These are phyloP conservation scores for Zoanthus solanderi DNA, from an alignment of 92 coral and sea anemone species.

Conservation along the genomic window DNA sequence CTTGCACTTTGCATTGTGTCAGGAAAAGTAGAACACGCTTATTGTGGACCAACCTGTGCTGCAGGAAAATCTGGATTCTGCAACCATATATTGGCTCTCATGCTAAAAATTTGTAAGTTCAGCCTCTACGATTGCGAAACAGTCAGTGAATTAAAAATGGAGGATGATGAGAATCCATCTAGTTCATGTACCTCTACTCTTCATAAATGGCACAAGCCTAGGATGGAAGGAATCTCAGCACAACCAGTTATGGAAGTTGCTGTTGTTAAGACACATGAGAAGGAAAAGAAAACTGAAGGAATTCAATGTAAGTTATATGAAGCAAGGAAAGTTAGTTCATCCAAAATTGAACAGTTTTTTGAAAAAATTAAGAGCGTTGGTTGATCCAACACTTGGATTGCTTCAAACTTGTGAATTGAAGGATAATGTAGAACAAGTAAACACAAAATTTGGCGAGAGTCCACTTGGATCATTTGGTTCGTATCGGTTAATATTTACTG, in stretches of 20 bases:
- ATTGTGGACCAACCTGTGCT: conserved; percentile 47
- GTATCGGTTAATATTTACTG: conserved; percentile 52
- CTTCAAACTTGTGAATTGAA: conserved; percentile 58
- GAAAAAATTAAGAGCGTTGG: conserved; percentile 48
- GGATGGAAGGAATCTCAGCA: conserved; percentile 27
- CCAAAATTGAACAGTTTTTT: conserved; percentile 54
- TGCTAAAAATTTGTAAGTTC: conserved; percentile 51
- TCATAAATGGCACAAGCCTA: conserved; percentile 48
- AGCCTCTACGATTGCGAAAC: conserved; percentile 36
- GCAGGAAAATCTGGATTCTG: conserved; percentile 48
- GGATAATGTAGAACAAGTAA: conserved; percentile 33
- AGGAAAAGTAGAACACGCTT: conserved; percentile 25
- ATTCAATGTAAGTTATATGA: conserved; percentile 66
- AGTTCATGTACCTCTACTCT: conserved; percentile 47
- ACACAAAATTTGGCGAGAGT: conserved; percentile 69
- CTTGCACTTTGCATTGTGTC: conserved; percentile 40
- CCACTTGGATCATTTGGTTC: conserved; percentile 76
- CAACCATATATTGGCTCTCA: conserved; percentile 45
- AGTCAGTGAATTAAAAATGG: conserved; percentile 6
- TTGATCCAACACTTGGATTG: conserved; percentile 61
- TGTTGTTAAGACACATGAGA: conserved; percentile 28
- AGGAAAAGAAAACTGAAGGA: conserved; percentile 56
- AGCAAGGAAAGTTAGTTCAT: conserved; percentile 60
- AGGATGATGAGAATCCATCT: conserved; percentile 39
- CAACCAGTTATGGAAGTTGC: conserved; percentile 58